Conservation (phyloP, 2,113 vertebrate species). For the Falco punctatus region DNA sequence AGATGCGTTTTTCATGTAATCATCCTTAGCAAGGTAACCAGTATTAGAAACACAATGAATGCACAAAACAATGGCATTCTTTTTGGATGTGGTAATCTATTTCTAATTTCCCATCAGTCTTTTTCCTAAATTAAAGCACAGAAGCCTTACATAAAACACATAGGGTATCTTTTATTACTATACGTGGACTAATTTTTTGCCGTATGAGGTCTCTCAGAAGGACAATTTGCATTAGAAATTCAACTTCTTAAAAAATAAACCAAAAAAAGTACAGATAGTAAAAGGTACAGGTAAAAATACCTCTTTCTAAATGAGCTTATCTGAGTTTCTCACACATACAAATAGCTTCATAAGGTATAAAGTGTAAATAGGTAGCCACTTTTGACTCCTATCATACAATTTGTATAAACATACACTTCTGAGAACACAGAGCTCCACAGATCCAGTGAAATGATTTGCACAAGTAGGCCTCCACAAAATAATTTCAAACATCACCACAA, state of each 20-base stretch:
- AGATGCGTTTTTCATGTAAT: background rate
- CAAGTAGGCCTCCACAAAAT: background rate
- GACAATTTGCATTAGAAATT: background rate
- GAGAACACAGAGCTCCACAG: background rate
- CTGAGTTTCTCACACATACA: background rate
- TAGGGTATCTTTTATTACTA: background rate
- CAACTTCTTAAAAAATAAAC: background rate
- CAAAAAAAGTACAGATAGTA: background rate
- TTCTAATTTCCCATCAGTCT: background rate
- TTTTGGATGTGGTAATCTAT: background rate
- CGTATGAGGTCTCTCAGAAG: background rate
- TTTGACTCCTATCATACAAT: background rate
- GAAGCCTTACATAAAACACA: background rate
- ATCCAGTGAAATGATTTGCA: background rate
- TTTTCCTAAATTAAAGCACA: background rate
- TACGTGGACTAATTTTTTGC: background rate
- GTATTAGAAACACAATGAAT: background rate
- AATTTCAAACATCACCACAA: background rate
- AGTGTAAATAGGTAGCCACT: background rate
- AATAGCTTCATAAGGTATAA: background rate
- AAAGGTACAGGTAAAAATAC: background rate
- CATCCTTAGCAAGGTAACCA: background rate
- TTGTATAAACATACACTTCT: background rate
- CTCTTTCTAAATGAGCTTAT: background rate
- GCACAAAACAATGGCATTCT: background rate